Conservation (phyloP, 2,797 vertebrate species). For the Epinephelus awoara region DNA sequence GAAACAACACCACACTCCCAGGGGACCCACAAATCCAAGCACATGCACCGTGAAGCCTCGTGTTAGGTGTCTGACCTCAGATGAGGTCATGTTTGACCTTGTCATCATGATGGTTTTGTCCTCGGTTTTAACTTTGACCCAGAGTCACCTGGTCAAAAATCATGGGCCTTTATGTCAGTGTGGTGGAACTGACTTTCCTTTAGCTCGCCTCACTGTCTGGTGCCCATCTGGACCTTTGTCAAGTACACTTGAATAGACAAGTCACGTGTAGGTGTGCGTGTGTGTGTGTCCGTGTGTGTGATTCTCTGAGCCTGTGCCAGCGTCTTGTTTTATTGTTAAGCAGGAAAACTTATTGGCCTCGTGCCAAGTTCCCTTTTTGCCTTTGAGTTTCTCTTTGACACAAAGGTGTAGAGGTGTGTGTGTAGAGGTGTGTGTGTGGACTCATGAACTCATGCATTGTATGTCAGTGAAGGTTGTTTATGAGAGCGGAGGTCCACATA, state of each 20-base stretch:
- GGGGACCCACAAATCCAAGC: slow-evolving; percentile 27
- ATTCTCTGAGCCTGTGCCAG: slow-evolving; percentile 58
- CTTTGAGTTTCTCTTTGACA: slow-evolving; percentile 31
- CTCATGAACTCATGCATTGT: slow-evolving; percentile 21
- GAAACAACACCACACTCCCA: background rate
- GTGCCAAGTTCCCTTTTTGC: slow-evolving; percentile 66
- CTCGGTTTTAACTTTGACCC: slow-evolving; percentile 64
- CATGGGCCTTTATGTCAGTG: slow-evolving; percentile 36
- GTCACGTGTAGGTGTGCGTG: slow-evolving; percentile 8
- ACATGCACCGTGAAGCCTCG: slow-evolving; percentile 15
- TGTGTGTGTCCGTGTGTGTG: slow-evolving; percentile 20
- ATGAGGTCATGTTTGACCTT: slow-evolving; percentile 58
- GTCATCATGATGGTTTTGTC: slow-evolving; percentile 41
- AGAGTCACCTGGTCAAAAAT: slow-evolving; percentile 43
- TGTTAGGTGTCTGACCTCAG: slow-evolving; percentile 14
- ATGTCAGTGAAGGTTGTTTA: slow-evolving; percentile 17
- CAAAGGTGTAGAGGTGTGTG: slow-evolving; percentile 43
- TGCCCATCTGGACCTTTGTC: slow-evolving; percentile 69
- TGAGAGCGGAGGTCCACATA: slow-evolving; percentile 14
- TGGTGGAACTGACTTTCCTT: slow-evolving; percentile 34
- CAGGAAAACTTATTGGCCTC: slow-evolving; percentile 61
- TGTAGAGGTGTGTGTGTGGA: slow-evolving; percentile 15
- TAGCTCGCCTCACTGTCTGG: slow-evolving; percentile 51
- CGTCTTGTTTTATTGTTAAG: slow-evolving; percentile 73
- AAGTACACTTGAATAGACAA: slow-evolving; percentile 52